Percentiles rank a stretch among this genome's conserved stretches.
Conservation (phyloP, 2,113 vertebrate genomes). For the Psilopogon haemacephalus region DNA sequence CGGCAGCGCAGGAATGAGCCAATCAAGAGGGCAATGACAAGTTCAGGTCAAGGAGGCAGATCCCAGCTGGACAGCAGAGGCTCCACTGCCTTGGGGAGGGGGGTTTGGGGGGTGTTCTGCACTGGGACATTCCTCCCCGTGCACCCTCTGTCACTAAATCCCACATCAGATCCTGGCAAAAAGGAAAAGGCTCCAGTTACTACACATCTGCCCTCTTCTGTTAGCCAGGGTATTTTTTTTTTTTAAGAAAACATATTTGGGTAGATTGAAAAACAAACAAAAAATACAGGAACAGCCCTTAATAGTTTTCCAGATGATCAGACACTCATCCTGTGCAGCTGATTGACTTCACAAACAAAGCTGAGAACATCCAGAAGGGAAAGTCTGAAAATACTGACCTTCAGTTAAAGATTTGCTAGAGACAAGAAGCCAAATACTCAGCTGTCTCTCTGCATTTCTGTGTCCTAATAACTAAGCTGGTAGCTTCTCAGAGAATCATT, state of each 20-base stretch:
- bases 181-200: not conserved
- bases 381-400: not conserved
- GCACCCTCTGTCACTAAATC: not conserved
- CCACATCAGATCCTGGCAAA: fast-evolving
- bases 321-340: not conserved
- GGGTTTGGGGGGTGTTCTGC: not conserved
- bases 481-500: not conserved
- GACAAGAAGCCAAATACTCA: not conserved
- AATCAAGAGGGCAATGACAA: constrained; percentile 28
- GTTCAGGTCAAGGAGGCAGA: constrained; percentile 64
- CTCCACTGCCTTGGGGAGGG: not conserved
- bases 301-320: not conserved
- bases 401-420: not conserved
- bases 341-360: not conserved
- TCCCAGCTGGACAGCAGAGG: constrained; percentile 75
- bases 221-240: not conserved
- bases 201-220: not conserved
- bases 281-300: not conserved
- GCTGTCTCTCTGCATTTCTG: not conserved
- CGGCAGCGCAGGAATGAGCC: constrained; percentile 53
- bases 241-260: not conserved
- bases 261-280: not conserved
- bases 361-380: not conserved
- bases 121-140: not conserved
- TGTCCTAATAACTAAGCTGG: not conserved